These are phyloP conservation scores for Dipodomys spectabilis DNA, from an alignment of 2,113 vertebrate species.

Conservation along the genomic window DNA sequence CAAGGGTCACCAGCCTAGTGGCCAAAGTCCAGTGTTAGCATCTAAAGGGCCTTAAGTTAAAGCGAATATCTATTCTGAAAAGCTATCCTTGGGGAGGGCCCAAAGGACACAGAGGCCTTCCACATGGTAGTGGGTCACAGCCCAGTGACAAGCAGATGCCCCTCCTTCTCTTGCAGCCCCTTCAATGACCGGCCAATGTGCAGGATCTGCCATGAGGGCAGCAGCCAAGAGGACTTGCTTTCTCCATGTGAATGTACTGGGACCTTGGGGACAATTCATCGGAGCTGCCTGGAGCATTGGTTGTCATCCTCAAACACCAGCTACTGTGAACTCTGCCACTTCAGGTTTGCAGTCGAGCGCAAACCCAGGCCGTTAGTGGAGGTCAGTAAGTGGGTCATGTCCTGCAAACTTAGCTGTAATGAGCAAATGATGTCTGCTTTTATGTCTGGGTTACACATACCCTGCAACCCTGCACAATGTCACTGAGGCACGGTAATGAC, in stretches of 20 bases:
- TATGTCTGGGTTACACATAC: not conserved
- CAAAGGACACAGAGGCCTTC: not conserved
- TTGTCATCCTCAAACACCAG: slow-evolving; percentile 93
- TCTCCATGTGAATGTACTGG: slow-evolving; percentile 92
- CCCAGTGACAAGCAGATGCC: slow-evolving; percentile 18
- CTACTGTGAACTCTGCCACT: slow-evolving; percentile 94
- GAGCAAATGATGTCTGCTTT: slow-evolving; percentile 51
- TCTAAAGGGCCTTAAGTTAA: slow-evolving; percentile 11
- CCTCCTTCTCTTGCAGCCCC: slow-evolving; percentile 82
- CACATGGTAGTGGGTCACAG: fast-evolving
- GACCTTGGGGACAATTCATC: slow-evolving; percentile 92
- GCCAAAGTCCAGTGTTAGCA: not conserved
- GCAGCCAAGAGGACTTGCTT: slow-evolving; percentile 91
- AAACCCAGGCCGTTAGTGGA: slow-evolving; percentile 90
- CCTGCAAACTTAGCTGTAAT: slow-evolving; percentile 62
- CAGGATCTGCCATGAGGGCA: slow-evolving; percentile 93
- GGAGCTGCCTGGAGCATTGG: slow-evolving; percentile 94
- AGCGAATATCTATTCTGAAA: not conserved
- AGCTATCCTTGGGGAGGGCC: fast-evolving
- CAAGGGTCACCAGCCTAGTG: not conserved
- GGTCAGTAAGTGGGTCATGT: slow-evolving; percentile 85
- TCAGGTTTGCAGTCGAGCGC: slow-evolving; percentile 92
- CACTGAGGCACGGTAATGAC: slow-evolving; percentile 40
- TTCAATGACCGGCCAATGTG: slow-evolving; percentile 90
- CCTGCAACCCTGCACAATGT: not conserved